These are phyloP conservation scores for Zoroaster sp. DNA, from an alignment of 53 echinoderm and acorn worm species.

Conservation along the genomic window DNA sequence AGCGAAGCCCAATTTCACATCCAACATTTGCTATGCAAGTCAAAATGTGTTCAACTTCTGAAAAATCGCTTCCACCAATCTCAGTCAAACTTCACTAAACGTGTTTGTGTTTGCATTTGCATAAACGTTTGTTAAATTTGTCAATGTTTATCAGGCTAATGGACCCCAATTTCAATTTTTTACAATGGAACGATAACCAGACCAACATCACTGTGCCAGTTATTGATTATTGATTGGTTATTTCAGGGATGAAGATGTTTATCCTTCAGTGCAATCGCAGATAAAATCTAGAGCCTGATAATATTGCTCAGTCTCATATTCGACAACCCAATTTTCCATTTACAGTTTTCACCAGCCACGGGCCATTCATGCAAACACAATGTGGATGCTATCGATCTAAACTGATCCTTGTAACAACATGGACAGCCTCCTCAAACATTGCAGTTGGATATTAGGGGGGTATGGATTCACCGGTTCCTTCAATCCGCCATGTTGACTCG, in stretches of 20 bases:
- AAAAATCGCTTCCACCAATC: too few species aligned
- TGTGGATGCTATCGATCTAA: not conserved
- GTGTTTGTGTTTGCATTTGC: too few species aligned
- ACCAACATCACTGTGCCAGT: not conserved
- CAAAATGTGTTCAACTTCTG: too few species aligned
- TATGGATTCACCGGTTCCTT: not conserved
- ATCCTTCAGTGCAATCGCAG: not conserved
- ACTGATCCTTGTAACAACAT: slow-evolving; percentile 48
- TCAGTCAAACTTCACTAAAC: too few species aligned
- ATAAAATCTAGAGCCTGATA: not conserved
- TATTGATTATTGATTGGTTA: not conserved
- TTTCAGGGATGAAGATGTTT: not conserved
- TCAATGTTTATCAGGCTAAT: too few species aligned
- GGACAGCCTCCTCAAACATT: slow-evolving; percentile 33
- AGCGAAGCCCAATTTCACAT: too few species aligned
- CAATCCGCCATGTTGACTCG: slow-evolving; percentile 29
- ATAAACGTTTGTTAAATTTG: too few species aligned
- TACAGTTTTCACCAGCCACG: not conserved
- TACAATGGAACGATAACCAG: too few species aligned
- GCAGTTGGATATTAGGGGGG: not conserved
- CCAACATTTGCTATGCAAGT: too few species aligned
- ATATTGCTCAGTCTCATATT: not conserved
- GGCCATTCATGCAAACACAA: slow-evolving; percentile 31
- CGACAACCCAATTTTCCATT: slow-evolving; percentile 2
- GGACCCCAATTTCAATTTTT: too few species aligned